Conservation (phyloP, 2,797 vertebrate species). For the Diglossa cyanea region DNA sequence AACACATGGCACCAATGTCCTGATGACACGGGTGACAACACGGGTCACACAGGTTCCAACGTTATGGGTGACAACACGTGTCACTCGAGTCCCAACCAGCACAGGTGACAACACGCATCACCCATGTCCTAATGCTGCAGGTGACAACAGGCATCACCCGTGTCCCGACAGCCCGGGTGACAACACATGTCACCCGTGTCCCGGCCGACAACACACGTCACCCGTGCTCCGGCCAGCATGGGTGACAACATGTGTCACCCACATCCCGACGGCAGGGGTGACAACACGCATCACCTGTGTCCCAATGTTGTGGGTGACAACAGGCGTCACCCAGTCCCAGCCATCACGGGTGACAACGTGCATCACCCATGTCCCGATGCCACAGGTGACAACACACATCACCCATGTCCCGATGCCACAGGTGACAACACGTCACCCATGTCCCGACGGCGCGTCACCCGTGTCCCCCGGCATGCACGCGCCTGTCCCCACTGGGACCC, state of each 20-base stretch:
- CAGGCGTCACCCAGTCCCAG: too few species aligned
- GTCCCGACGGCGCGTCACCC: accelerated
- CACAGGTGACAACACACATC: not conserved
- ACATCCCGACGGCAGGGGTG: not conserved
- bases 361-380: too few species aligned
- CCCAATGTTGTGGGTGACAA: too few species aligned
- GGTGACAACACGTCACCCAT: not conserved
- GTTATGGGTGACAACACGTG: accelerated
- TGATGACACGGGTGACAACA: accelerated
- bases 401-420: not conserved
- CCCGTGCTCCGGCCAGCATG: too few species aligned
- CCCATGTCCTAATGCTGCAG: not conserved
- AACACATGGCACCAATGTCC: not conserved
- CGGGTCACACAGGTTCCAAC: accelerated
- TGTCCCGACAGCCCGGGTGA: not conserved
- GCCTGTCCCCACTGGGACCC: not conserved
- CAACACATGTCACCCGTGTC: not conserved
- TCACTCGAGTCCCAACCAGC: not conserved
- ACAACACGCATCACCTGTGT: too few species aligned
- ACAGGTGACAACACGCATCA: too few species aligned
- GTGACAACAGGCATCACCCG: not conserved
- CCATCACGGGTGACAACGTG: too few species aligned
- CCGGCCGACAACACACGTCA: too few species aligned
- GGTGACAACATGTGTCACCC: accelerated
- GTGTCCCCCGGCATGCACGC: accelerated